Conservation (phyloP, 2,797 vertebrate species). For the Buceros bicornis region DNA sequence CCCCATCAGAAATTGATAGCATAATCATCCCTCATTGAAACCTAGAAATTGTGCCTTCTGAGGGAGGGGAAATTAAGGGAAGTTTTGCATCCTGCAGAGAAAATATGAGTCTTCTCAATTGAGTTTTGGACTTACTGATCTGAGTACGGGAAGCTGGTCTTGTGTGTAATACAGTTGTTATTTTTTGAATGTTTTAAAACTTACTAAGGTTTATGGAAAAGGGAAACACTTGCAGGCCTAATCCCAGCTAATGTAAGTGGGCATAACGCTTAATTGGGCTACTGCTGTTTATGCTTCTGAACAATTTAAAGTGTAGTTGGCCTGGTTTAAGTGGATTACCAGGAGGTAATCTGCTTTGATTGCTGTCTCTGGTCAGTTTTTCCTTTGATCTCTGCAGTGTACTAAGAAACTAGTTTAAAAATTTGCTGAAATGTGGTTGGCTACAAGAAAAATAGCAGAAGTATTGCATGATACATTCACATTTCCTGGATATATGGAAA, state of each 20-base stretch:
- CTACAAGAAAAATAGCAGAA: neutral
- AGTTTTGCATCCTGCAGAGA: neutral
- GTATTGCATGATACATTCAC: neutral
- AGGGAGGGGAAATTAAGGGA: neutral
- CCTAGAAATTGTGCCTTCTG: neutral
- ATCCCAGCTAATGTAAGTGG: neutral
- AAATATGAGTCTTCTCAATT: neutral
- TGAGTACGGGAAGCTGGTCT: neutral
- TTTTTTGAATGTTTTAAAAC: neutral
- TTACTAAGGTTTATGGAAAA: neutral
- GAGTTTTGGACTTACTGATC: neutral
- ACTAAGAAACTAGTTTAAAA: neutral
- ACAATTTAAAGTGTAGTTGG: neutral
- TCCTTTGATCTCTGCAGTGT: neutral
- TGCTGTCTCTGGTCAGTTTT: neutral
- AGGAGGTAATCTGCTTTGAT: neutral
- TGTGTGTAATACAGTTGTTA: neutral
- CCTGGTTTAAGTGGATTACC: conserved; percentile 12
- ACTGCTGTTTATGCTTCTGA: neutral
- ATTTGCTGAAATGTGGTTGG: neutral
- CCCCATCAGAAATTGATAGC: neutral
- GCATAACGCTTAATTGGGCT: neutral
- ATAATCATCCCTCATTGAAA: neutral
- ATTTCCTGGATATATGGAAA: neutral
- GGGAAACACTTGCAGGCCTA: neutral